A percentile compares a stretch with the other conserved stretches of the same genome.
Conservation (phyloP, 30 jellyfish, hydroid and myxozoan genomes). For the Aurelia sp. region DNA sequence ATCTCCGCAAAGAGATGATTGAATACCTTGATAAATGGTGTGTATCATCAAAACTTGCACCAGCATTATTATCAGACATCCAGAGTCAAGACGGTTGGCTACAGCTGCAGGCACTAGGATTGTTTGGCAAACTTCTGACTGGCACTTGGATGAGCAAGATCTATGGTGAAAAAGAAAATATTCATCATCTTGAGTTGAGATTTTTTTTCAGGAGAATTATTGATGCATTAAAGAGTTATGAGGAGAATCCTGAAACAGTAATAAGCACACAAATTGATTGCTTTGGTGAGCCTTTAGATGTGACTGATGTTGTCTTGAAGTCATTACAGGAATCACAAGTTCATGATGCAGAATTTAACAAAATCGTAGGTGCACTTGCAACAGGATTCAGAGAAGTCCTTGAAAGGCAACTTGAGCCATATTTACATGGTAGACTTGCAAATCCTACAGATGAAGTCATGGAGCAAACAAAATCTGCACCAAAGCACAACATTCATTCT, state of each 20-base stretch:
- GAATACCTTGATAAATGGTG: not conserved
- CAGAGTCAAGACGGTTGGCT: not conserved
- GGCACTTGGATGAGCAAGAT: slow-evolving; percentile 23
- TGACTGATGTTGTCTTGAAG: not conserved
- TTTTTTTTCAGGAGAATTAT: not conserved
- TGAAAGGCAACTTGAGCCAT: not conserved
- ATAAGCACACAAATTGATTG: not conserved
- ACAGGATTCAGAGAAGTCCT: not conserved
- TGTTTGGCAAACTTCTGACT: slow-evolving; percentile 10
- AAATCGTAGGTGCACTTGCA: not conserved
- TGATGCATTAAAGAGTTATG: not conserved
- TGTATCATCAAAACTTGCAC: not conserved
- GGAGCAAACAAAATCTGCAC: slow-evolving; percentile 13
- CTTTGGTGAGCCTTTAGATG: not conserved
- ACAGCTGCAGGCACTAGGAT: slow-evolving; percentile 29
- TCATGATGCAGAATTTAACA: not conserved
- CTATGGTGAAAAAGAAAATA: slow-evolving; percentile 9
- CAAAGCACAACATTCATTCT: slow-evolving; percentile 17
- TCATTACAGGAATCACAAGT: not conserved
- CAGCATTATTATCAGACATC: not conserved
- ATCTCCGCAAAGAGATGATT: too few relatives aligned
- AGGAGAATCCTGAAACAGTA: not conserved
- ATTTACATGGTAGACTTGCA: not conserved
- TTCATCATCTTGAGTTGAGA: slow-evolving; percentile 6
- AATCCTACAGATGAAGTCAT: slow-evolving; percentile 10